Evolutionary conservation across 2,113 vertebrate species (phyloP), one percentile per base, ranked within the genome.

Genomic region (Blennius ocellaris): DNA sequence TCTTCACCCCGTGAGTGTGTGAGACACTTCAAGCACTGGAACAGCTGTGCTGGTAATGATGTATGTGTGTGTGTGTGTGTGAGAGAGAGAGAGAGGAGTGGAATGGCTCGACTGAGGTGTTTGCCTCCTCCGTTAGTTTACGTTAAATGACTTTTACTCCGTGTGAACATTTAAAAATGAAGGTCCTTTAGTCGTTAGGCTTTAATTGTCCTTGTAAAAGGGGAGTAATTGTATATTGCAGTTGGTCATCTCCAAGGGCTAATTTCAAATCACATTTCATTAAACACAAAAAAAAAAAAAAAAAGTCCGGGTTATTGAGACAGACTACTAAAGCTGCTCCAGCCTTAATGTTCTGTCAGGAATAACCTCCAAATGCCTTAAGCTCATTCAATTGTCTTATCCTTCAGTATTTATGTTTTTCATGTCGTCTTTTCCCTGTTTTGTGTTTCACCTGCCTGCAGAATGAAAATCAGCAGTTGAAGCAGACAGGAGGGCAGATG

Each of bases 361-460:
- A 75, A 55, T 78, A 77, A 69, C 62, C 58, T 79, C 50, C 30
- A 67, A 80, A 90, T 84, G 89, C 82, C 86, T 90, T 87, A 85
- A 84, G 64, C 82, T 80, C 61, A 44, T 85, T 76, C 64, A 81
- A 61, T 69, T 71, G 58, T 86, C 54, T 52, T 72, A 58, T 75
- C 45, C 12, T 60, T n/a, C 3, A 57, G 15, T 61, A 41, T 45
- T 87, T 52, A n/a, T 11, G n/a, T 69, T 48, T 49, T 45, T 37
- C 1, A 16, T 60, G 43, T 75, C 51, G 45, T 69, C 44, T 37
- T 80, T 67, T 49, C n/a, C 17, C 79, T 51, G 43, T 70, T 56
- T 62, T 51, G 10, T 73, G 63, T 71, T 59, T 56, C 57, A 52
- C 38, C 47, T 64, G 58, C 47, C 39, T 66, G 43, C 50, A 39